Conservation (phyloP, 2,113 vertebrate genomes). For the Sapajus apella region DNA sequence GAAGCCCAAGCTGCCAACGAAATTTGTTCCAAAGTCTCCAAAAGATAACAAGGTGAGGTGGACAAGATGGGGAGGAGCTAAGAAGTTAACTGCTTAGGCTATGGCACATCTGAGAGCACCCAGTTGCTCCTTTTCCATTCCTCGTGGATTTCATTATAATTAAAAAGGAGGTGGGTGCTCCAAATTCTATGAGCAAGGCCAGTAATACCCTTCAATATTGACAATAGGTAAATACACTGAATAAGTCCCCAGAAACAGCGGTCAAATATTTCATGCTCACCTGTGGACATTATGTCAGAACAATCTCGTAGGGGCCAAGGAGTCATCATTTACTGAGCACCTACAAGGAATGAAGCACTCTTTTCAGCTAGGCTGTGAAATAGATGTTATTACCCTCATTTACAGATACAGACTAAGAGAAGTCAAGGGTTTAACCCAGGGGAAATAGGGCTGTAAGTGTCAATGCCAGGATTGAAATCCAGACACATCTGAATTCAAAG, state of each 20-base stretch:
- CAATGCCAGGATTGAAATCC: background rate
- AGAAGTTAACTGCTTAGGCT: background rate
- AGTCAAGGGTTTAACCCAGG: background rate
- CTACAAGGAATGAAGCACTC: background rate
- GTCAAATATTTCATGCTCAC: background rate
- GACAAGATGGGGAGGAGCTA: fast-evolving
- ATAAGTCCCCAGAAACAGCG: background rate
- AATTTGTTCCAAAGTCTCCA: background rate
- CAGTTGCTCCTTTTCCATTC: background rate
- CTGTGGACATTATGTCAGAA: background rate
- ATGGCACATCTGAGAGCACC: background rate
- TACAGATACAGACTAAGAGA: background rate
- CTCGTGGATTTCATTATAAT: background rate
- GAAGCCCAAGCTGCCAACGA: background rate
- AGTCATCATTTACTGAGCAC: background rate
- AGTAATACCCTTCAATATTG: background rate
- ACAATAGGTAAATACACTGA: background rate
- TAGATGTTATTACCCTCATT: background rate
- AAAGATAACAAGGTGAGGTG: background rate
- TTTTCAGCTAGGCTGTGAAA: background rate
- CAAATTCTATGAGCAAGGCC: background rate
- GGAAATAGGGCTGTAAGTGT: background rate
- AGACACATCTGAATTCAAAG: background rate
- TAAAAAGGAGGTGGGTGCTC: background rate
- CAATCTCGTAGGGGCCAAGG: background rate